Percentiles rank a stretch among this genome's conserved stretches.
Evolutionary conservation across 2,888 invertebrate genomes (phyloP).

Genomic region (Callosobruchus maculatus): DNA sequence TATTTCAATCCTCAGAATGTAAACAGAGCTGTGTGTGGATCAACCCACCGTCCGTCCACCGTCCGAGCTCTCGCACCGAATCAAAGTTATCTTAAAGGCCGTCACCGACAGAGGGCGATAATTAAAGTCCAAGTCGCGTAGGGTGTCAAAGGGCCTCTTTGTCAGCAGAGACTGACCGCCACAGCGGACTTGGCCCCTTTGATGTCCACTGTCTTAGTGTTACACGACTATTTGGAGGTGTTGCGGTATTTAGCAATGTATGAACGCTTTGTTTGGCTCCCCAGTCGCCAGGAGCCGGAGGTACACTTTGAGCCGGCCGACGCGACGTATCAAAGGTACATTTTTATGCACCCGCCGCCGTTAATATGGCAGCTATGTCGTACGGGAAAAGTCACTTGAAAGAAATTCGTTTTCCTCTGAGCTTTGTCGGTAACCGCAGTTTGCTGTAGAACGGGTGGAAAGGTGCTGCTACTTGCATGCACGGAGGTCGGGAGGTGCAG

Average conservation of each 20-base stretch:
- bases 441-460: background rate
- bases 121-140: constrained; percentile 47
- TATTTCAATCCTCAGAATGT: constrained; percentile 13
- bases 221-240: constrained; percentile 48
- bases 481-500: background rate
- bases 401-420: background rate
- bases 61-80: constrained; percentile 19
- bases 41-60: background rate
- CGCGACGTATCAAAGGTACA: background rate
- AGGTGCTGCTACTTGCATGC: background rate
- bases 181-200: constrained; percentile 34
- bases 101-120: constrained; percentile 44
- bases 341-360: background rate
- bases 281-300: background rate
- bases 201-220: constrained; percentile 49
- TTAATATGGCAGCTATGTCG: background rate
- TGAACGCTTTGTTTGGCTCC: constrained; percentile 36
- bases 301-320: background rate
- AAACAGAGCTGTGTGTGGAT: constrained; percentile 11
- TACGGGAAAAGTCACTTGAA: background rate
- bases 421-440: background rate
- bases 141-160: constrained; percentile 49
- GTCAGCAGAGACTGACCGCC: constrained; percentile 45
- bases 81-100: constrained; percentile 43
- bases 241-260: constrained; percentile 49